Base-by-base conservation (phyloP, 23 tunicate genomes). In the Diplosoma virens region DNA sequence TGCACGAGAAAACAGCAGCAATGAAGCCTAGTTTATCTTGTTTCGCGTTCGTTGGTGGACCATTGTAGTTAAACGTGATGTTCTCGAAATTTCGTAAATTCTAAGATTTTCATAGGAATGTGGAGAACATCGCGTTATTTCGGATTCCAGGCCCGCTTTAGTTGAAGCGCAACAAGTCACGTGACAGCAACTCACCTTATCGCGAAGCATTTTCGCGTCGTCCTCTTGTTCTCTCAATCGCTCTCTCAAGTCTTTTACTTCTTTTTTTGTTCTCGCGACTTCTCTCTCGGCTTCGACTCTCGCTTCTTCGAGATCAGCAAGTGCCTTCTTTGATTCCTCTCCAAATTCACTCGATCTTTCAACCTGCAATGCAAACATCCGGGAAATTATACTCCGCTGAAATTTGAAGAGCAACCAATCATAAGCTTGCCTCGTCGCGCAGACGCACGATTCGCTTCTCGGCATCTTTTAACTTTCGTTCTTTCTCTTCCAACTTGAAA, bases 401-500 rank as follows among this genome's bases (percentile, higher is more conserved):
- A n/a, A n/a, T n/a, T n/a, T n/a, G n/a, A n/a, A n/a, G n/a, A n/a
- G n/a, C n/a, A n/a, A n/a, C n/a, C n/a, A n/a, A n/a, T n/a, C n/a
- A n/a, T n/a, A n/a, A n/a, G n/a, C 3, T 28, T 33, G 69, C 84
- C 68, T 80, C 77, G 9, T 30, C 77, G 23, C 35, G 27, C 0
- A 80, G 67, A 3, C 47, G 29, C 25, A 67, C 3, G 25, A 80
- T 67, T 28, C 23, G 27, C 54, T 68, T 80, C 46, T 69, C 74
- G n/a, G 84, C 84, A 25, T 67, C 68, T 25, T 68, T 52, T 55
- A 80, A 28, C 17, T 68, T 77, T 6, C 84, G 77, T 23, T 80
- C 77, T 25, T 80, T 80, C 45, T 52, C 84, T 11, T 54, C 77
- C 67, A 80, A 37, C 31, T 56, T 30, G 20, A 68, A 33, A 76